Base-by-base conservation (phyloP, 2,888 invertebrate species). In the Drosophila acutilabella region DNA sequence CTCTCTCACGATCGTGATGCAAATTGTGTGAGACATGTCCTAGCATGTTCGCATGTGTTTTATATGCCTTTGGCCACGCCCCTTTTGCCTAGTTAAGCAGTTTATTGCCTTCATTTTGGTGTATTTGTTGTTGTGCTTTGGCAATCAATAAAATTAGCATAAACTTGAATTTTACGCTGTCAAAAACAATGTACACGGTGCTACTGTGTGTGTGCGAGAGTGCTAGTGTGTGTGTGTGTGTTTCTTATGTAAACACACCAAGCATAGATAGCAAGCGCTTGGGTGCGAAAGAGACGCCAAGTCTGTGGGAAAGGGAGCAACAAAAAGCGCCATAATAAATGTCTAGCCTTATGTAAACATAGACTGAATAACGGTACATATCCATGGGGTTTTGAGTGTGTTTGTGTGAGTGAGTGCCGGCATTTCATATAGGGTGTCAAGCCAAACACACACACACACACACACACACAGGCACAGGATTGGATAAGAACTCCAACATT, bases 101-200 rank as follows among this genome's bases (percentile, higher is more conserved):
- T 54, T 54, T 42, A 33, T 30, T 45, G 56, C 20, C 45, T 45
- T 38, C 13, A 8, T 36, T n/a, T n/a, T n/a, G n/a, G n/a, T n/a
- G n/a, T n/a, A 4, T 36, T 36, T 13, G 13, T 36, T 36, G 4
- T 13, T 36, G 36, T 54, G 56, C 56, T 45, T n/a, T 13, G 64
- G 67, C 69, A 85, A 88, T 83, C 82, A 86, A 83, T 83, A 83
- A 83, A 83, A 83, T 83, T 83, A 82, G 68, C 82, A 83, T 86
- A 74, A 82, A 71, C 78, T 82, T 77, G 68, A 80, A 74, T 82
- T 82, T 74, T 56, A 74, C 62, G 74, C 71, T 74, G 74, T 70
- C 81, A 78, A 74, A 79, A 81, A 81, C 81, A 79, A 78, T 69
- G 73, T 67, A 30, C 30, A 30, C 30, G 2, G 54, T 50, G 61